phyloP scores from a whole-genome alignment of 2,797 vertebrate species.

The Perdix hodgsoniae region DNA sequence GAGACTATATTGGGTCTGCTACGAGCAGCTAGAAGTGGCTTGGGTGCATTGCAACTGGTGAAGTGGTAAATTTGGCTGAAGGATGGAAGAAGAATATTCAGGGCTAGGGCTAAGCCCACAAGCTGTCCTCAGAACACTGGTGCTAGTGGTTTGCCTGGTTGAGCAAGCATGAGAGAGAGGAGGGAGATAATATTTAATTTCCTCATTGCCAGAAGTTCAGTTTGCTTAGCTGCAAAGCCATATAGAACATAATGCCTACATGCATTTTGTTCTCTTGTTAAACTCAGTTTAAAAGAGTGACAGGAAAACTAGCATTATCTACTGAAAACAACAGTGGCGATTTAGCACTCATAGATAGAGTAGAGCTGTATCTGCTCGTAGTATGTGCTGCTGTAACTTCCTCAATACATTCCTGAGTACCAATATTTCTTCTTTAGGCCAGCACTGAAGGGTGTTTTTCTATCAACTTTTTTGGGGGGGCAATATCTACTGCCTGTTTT shows the following conservation, averaged over 20 bases:
- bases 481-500: neutral
- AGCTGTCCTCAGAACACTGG: neutral
- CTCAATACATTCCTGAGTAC: constrained; percentile 19
- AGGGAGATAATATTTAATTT: neutral
- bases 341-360: constrained; percentile 18
- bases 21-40: neutral
- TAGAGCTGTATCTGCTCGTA: neutral
- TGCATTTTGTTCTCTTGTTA: constrained; percentile 51
- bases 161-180: neutral
- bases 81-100: neutral
- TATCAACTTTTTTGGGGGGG: neutral
- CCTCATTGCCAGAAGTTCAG: constrained; percentile 9
- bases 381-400: neutral
- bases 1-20: fast-evolving
- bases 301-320: constrained; percentile 63
- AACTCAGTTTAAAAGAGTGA: constrained; percentile 54
- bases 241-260: constrained; percentile 42
- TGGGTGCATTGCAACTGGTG: neutral
- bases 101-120: neutral
- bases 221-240: constrained; percentile 28
- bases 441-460: neutral
- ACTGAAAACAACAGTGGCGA: constrained; percentile 44
- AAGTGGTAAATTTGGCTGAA: neutral
- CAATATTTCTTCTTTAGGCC: constrained; percentile 1
- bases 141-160: neutral